Evolutionary conservation across 2,888 invertebrate genomes (phyloP).

Genomic region (Octonoba sinensis): DNA sequence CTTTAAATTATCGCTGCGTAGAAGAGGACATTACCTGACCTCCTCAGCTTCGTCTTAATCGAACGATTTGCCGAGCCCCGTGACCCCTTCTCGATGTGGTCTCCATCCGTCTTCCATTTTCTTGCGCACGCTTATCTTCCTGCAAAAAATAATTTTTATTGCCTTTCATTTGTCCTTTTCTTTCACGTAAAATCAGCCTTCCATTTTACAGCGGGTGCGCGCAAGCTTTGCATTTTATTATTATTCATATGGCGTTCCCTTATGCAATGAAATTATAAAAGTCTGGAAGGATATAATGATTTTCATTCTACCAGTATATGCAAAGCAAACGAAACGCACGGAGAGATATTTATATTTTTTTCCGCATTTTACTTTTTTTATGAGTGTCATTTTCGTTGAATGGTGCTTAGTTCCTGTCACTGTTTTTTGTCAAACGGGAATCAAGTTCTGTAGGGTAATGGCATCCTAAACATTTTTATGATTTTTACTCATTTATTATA

Average conservation of each 20-base stretch:
- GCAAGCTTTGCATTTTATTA: constrained; percentile 42
- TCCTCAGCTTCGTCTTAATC: no score
- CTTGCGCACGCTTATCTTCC: no score
- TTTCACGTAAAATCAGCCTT: constrained; percentile 14
- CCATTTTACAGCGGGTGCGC: constrained; percentile 35
- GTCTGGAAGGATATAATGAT: constrained; percentile 14
- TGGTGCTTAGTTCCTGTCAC: constrained; percentile 5
- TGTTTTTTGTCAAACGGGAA: background rate
- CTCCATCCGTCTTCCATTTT: no score
- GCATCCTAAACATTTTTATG: no score
- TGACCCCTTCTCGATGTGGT: no score
- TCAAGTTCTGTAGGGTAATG: background rate
- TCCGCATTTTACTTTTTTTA: constrained; percentile 14
- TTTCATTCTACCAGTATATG: constrained; percentile 10
- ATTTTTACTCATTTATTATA: no score
- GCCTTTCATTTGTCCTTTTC: constrained; percentile 6
- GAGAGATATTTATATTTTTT: constrained; percentile 16
- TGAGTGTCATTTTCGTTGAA: constrained; percentile 11
- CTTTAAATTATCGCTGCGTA: no score
- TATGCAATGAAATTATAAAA: constrained; percentile 16
- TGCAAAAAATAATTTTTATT: no score
- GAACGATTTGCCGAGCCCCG: no score
- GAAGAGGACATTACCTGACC: no score
- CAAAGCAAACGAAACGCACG: constrained; percentile 15
- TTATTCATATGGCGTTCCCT: constrained; percentile 29